phyloP scores from a whole-genome alignment of 2,888 invertebrate genomes.

The Xestobium rufovillosum region DNA sequence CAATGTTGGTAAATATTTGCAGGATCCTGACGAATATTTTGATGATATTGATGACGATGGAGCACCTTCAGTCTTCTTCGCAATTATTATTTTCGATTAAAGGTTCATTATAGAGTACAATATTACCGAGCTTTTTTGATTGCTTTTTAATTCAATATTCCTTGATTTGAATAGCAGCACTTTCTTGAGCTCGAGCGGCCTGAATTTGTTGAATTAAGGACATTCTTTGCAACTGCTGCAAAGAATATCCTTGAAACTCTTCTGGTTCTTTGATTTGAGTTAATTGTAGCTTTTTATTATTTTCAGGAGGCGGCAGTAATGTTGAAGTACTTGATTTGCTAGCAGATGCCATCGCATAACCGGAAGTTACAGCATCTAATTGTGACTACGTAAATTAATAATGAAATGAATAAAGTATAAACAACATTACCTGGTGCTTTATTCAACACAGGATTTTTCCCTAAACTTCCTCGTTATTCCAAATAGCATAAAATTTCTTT shows the following conservation, averaged over 20 bases:
- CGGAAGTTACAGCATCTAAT: constrained; percentile 6
- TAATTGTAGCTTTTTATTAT: constrained; percentile 8
- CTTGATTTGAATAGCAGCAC: constrained; percentile 8
- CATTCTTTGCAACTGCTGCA: constrained; percentile 8
- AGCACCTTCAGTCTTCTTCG: neutral
- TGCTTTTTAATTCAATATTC: constrained; percentile 6
- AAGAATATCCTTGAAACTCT: constrained; percentile 11
- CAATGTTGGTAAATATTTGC: constrained; percentile 6
- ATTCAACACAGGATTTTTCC: no score
- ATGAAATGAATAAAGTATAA: no score
- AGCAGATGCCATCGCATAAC: constrained; percentile 4
- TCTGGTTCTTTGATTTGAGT: constrained; percentile 5
- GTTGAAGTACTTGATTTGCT: constrained; percentile 8
- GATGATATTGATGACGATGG: constrained; percentile 1
- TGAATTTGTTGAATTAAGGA: constrained; percentile 10
- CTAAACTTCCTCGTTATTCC: no score
- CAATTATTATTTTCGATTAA: neutral
- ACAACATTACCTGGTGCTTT: no score
- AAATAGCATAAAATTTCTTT: no score
- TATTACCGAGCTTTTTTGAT: neutral
- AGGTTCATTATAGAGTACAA: constrained; percentile 4
- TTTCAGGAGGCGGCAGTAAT: constrained; percentile 11
- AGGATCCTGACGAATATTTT: constrained; percentile 2
- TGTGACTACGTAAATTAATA: no score
- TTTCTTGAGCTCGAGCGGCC: constrained; percentile 8